Conservation (phyloP, 2,797 vertebrate species). For the Australoheros facetus region DNA sequence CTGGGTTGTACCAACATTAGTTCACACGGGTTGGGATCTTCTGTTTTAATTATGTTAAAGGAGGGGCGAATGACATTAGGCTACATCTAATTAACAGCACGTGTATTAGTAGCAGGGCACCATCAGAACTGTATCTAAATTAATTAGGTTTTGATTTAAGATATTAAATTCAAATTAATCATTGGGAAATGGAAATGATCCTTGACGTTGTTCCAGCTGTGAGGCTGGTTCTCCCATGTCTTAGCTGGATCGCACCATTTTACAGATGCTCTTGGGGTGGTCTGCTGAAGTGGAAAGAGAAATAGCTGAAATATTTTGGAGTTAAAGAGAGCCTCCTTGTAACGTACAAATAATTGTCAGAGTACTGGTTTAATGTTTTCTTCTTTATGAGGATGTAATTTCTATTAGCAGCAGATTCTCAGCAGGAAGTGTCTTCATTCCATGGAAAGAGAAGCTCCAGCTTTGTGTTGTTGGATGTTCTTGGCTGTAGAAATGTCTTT, state of each 20-base stretch:
- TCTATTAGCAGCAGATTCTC: constrained; percentile 6
- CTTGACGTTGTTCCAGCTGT: constrained; percentile 90
- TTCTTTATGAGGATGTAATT: not conserved
- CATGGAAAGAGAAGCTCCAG: not conserved
- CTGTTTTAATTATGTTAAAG: constrained; percentile 87
- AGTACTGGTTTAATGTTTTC: not conserved
- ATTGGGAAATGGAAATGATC: constrained; percentile 95
- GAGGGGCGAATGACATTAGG: constrained; percentile 83
- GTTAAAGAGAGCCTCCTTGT: constrained; percentile 70
- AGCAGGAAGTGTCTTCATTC: constrained; percentile 8
- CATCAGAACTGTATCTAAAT: constrained; percentile 96
- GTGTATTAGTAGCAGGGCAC: constrained; percentile 92
- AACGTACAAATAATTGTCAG: constrained; percentile 20
- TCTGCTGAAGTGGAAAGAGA: not conserved
- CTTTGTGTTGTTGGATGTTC: constrained; percentile 6
- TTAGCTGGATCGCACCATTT: constrained; percentile 59
- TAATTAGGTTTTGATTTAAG: constrained; percentile 97
- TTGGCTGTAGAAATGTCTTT: constrained; percentile 18
- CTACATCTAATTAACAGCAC: constrained; percentile 92
- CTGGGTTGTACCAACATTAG: constrained; percentile 84
- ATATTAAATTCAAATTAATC: constrained; percentile 98
- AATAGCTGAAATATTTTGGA: constrained; percentile 52
- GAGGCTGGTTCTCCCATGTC: constrained; percentile 81
- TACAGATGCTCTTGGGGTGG: not conserved
- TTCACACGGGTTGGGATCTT: constrained; percentile 83